Conservation (phyloP, 1,140 invertebrate genomes). For the Ceratoteleas bidentatus region DNA sequence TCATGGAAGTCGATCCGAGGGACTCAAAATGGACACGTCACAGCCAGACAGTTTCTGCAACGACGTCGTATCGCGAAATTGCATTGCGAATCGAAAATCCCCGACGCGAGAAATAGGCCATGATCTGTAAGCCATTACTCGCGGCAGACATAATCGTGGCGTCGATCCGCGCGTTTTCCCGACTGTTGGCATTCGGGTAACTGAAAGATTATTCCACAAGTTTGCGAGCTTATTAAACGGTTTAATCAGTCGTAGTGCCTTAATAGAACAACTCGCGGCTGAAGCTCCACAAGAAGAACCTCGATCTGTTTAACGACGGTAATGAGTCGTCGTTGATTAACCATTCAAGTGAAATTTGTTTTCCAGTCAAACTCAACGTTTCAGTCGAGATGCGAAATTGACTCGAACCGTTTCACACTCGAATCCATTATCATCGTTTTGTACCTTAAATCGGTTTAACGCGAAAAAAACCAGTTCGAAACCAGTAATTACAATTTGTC, state of each 20-base stretch:
- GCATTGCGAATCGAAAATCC: neutral
- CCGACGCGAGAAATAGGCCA: neutral
- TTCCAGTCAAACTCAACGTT: neutral
- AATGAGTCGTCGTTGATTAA: neutral
- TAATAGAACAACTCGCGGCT: conserved; percentile 3
- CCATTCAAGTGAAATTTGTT: neutral
- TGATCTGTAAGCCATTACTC: conserved; percentile 8
- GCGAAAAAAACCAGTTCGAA: no score
- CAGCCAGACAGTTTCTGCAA: no score
- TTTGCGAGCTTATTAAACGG: conserved; percentile 20
- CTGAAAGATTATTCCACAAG: conserved; percentile 24
- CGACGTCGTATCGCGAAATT: neutral
- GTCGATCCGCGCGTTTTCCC: conserved; percentile 8
- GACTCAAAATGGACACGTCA: no score
- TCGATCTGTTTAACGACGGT: neutral
- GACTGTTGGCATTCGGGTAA: conserved; percentile 9
- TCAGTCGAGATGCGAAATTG: neutral
- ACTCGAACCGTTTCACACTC: no score
- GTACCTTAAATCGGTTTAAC: neutral
- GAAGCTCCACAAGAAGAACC: neutral
- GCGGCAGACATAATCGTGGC: conserved; percentile 13
- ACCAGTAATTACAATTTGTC: no score
- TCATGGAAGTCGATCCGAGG: no score
- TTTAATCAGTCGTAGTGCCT: conserved; percentile 19
- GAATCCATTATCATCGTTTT: no score